phyloP scores from a whole-genome alignment of 2,797 vertebrate species.

The Acrossocheilus fasciatus region DNA sequence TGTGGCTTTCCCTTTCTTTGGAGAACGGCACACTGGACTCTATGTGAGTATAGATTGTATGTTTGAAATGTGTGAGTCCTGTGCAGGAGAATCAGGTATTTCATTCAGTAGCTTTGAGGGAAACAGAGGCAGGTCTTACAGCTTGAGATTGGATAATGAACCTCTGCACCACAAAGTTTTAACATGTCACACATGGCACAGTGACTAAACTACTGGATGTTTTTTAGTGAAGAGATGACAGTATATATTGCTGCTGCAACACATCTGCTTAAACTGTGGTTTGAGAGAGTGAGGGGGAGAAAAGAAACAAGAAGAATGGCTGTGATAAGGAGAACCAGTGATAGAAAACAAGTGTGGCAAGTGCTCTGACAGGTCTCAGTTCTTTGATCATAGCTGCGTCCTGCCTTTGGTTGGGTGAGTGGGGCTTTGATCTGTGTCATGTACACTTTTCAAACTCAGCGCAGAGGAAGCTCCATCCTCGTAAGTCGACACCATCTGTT shows the following conservation, averaged over 20 bases:
- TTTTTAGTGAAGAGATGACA: conserved; percentile 32
- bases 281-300: conserved; percentile 6
- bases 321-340: background rate
- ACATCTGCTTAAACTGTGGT: conserved; percentile 33
- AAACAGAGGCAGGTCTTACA: conserved; percentile 55
- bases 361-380: background rate
- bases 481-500: conserved; percentile 82
- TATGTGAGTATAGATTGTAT: conserved; percentile 86
- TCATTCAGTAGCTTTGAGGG: conserved; percentile 65
- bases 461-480: conserved; percentile 46
- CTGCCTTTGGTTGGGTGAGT: background rate
- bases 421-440: conserved; percentile 63
- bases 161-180: conserved; percentile 30
- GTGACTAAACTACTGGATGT: conserved; percentile 14
- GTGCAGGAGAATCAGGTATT: conserved; percentile 43
- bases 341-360: background rate
- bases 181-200: conserved; percentile 21
- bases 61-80: conserved; percentile 34
- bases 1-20: conserved; percentile 92
- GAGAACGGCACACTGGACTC: conserved; percentile 90
- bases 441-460: conserved; percentile 47
- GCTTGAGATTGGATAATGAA: conserved; percentile 17
- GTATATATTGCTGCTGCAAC: background rate
- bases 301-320: background rate
- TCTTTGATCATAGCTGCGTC: conserved; percentile 26